Base-by-base conservation (phyloP, 2,888 invertebrate genomes). In the Morpho deidamia region DNA sequence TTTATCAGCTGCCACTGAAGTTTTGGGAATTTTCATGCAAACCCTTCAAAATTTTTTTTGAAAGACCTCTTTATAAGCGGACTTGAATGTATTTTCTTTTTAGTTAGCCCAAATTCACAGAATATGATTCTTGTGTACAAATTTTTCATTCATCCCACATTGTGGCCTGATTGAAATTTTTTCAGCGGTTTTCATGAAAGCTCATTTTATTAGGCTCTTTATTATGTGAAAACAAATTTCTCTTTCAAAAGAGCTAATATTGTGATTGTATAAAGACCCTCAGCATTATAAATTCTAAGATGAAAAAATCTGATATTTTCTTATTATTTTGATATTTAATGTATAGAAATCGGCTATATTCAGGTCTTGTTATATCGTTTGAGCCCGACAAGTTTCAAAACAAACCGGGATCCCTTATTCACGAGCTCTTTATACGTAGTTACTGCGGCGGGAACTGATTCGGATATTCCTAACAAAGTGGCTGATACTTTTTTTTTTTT, bases 41-140 rank as follows among this genome's bases (percentile, higher is more conserved):
- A 57, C 53, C 43, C 53, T 51, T 53, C 51, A 44, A 51, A 47
- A 50, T 43, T 51, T 57, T 53, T 53, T 57, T 53, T 53, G 51
- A 53, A 53, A 51, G 47, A 57, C 12, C 57, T 57, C 53, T 53
- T 57, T 46, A 53, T 48, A 53, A 46, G 51, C 53, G 35, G 41
- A 53, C 47, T 41, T 43, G 39, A 43, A 57, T 44, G 51, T 53
- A 51, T 50, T 56, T 56, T 37, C 33, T 53, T 42, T 53, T 53
- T 53, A 47, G 53, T 47, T 53, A 47, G 53, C 53, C 53, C 47
- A 46, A 43, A 53, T 53, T 53, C 53, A 43, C 47, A 23, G 47
- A 47, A 53, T 53, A 47, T 53, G 47, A 53, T 53, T 53, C 47
- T 42, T 53, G 46, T 47, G 49, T 35, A 42, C 42, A 49, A 42